Conservation (phyloP, 2,888 invertebrate genomes). For the Doris montereyensis region DNA sequence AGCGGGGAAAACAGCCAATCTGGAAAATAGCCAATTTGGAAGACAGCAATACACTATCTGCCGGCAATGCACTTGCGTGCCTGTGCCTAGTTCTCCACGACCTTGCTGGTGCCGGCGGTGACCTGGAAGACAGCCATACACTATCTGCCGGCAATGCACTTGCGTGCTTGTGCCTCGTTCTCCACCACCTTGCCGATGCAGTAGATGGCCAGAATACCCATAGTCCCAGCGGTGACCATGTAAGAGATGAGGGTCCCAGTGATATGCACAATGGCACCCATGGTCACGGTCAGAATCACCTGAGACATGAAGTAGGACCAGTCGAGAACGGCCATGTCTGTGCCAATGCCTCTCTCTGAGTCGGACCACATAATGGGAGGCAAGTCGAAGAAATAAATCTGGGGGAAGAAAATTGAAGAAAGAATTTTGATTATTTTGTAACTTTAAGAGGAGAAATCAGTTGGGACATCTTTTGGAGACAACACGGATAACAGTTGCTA, state of each 20-base stretch:
- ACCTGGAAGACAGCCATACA: too few relatives aligned
- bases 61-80: too few relatives aligned
- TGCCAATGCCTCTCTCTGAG: constrained; percentile 86
- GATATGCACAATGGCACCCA: constrained; percentile 74
- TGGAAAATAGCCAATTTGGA: too few relatives aligned
- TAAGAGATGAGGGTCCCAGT: constrained; percentile 73
- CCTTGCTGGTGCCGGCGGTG: too few relatives aligned
- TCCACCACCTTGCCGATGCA: constrained; percentile 50
- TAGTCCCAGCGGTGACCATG: constrained; percentile 72
- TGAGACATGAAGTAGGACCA: constrained; percentile 73
- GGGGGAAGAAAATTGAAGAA: constrained; percentile 37
- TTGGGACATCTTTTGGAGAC: too few relatives aligned
- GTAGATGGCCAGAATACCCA: constrained; percentile 70
- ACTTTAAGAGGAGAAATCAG: too few relatives aligned
- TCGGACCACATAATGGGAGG: constrained; percentile 37
- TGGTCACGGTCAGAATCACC: constrained; percentile 71
- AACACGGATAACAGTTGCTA: too few relatives aligned
- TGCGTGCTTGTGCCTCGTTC: constrained; percentile 37
- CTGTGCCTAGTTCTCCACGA: too few relatives aligned
- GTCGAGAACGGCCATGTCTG: constrained; percentile 84
- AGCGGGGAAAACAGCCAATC: too few relatives aligned
- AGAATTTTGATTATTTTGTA: too few relatives aligned
- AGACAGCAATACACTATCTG: too few relatives aligned
- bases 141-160: too few relatives aligned
- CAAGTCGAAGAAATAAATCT: constrained; percentile 70